phyloP scores from a whole-genome alignment of 2,797 vertebrate species.

The Oreochromis mossambicus region DNA sequence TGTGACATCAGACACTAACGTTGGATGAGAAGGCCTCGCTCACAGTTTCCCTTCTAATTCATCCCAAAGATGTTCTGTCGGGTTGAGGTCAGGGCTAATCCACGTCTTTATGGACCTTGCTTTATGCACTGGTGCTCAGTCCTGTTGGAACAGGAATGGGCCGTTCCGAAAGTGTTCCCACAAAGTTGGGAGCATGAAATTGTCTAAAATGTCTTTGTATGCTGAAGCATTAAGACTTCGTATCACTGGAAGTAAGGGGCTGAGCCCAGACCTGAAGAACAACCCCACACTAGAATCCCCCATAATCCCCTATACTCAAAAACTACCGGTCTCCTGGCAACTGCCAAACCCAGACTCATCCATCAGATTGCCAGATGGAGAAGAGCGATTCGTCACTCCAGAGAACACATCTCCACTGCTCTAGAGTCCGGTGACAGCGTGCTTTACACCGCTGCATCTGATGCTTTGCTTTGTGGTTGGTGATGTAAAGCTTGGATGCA shows the following conservation, averaged over 20 bases:
- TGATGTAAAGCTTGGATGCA: not conserved
- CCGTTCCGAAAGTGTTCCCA: not conserved
- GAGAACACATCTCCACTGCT: not conserved
- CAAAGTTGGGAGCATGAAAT: not conserved
- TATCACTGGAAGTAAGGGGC: not conserved
- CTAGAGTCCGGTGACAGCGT: not conserved
- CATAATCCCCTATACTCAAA: not conserved
- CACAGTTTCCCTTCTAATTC: not conserved
- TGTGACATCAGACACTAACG: not conserved
- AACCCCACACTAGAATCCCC: not conserved
- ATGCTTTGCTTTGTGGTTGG: not conserved
- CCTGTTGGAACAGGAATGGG: not conserved
- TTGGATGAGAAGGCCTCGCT: not conserved
- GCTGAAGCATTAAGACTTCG: not conserved
- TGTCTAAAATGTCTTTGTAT: not conserved
- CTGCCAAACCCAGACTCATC: not conserved
- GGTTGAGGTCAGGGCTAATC: not conserved
- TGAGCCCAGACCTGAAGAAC: not conserved
- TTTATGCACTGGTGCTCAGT: not conserved
- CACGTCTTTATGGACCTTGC: not conserved
- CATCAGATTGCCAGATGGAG: not conserved
- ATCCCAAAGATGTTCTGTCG: not conserved
- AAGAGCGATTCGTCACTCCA: not conserved
- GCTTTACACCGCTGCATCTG: not conserved
- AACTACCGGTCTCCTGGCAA: not conserved